Conservation (phyloP, 2,888 invertebrate genomes). For the Stenoptilia bipunctidactyla region DNA sequence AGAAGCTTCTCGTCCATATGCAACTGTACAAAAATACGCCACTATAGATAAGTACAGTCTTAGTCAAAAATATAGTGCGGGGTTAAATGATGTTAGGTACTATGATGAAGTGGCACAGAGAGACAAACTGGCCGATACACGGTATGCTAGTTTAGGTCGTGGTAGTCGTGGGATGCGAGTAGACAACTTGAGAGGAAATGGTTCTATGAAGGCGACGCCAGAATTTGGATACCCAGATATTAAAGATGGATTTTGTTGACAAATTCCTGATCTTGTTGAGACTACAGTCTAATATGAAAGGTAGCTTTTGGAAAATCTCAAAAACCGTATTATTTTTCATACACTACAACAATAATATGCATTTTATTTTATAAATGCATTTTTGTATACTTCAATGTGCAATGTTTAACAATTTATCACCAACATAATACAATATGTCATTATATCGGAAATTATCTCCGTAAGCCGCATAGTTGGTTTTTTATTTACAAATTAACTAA, state of each 20-base stretch:
- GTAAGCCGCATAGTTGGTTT: too few relatives aligned
- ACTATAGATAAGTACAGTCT: constrained; percentile 68
- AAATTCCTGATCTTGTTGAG: constrained; percentile 62
- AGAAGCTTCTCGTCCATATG: constrained; percentile 53
- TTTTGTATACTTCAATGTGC: too few relatives aligned
- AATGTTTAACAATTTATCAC: too few relatives aligned
- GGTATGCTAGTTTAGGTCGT: constrained; percentile 62
- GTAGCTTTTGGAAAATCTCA: too few relatives aligned
- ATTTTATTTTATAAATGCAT: too few relatives aligned
- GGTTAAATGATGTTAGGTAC: constrained; percentile 64
- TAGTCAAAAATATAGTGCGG: constrained; percentile 67
- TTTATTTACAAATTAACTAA: too few relatives aligned
- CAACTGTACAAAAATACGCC: constrained; percentile 65
- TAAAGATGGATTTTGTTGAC: constrained; percentile 83
- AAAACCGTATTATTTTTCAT: too few relatives aligned
- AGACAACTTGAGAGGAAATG: constrained; percentile 50
- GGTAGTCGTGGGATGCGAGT: constrained; percentile 46
- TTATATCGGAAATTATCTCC: too few relatives aligned
- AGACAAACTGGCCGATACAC: constrained; percentile 62
- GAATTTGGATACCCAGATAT: constrained; percentile 71
- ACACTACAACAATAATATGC: too few relatives aligned
- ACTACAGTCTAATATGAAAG: constrained; percentile 37
- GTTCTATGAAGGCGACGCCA: constrained; percentile 54
- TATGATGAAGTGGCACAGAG: constrained; percentile 65
- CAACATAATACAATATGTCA: too few relatives aligned